phyloP scores from a whole-genome alignment of 92 coral and sea anemone species.

The Bergia puertoricense region DNA sequence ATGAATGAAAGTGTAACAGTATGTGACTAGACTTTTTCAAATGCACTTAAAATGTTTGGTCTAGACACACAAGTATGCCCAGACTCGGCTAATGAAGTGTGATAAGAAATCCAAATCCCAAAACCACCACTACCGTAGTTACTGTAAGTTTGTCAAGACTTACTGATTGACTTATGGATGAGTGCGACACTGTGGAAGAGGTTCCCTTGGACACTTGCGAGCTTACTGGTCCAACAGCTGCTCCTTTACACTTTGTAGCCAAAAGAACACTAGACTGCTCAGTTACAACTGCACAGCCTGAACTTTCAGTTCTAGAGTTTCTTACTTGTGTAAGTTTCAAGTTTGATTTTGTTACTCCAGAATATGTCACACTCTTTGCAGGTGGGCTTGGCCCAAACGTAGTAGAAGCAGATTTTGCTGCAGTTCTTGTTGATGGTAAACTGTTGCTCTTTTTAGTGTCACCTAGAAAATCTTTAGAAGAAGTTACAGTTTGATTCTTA shows the following conservation, averaged over 20 bases:
- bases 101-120: too few species aligned
- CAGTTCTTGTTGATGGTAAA: constrained; percentile 20
- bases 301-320: constrained; percentile 17
- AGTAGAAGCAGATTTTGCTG: background rate
- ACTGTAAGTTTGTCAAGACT: background rate
- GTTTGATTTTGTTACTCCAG: constrained; percentile 58
- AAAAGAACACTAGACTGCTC: constrained; percentile 3
- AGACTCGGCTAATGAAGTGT: too few species aligned
- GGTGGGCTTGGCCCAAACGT: constrained; percentile 15
- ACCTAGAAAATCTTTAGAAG: background rate
- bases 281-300: background rate
- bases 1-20: too few species aligned
- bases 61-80: too few species aligned
- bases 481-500: constrained; percentile 1
- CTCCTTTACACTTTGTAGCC: background rate
- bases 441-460: constrained; percentile 28
- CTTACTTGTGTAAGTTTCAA: constrained; percentile 10
- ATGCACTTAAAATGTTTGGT: too few species aligned
- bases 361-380: constrained; percentile 45
- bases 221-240: background rate
- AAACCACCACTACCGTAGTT: too few species aligned
- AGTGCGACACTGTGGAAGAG: background rate
- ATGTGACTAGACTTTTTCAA: too few species aligned
- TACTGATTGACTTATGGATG: background rate
- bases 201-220: background rate